Evolutionary conservation across 2,113 vertebrate genomes (phyloP).

Genomic region (Poeciliopsis retropinna): DNA sequence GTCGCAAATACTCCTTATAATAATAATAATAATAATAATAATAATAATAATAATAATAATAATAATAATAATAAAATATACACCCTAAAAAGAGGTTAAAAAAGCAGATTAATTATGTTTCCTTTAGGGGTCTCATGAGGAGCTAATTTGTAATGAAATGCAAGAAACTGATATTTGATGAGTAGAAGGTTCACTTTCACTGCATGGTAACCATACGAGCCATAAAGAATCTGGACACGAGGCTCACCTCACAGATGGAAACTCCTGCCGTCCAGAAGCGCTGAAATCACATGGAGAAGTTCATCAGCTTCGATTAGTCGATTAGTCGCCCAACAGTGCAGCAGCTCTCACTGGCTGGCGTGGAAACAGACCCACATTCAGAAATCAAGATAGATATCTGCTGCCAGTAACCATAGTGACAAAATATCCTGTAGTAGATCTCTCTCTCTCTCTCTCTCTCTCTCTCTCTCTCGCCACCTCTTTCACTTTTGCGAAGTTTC

Average conservation of each 20-base stretch:
- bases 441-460: not conserved
- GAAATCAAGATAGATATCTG: slow-evolving; percentile 55
- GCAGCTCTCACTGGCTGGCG: not conserved
- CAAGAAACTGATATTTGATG: not conserved
- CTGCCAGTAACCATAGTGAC: slow-evolving; percentile 73
- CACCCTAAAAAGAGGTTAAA: not conserved
- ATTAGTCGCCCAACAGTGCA: not conserved
- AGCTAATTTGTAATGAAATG: not conserved
- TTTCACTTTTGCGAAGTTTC: slow-evolving; percentile 7
- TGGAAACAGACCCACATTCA: slow-evolving; percentile 48
- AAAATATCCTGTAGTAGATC: slow-evolving; percentile 76
- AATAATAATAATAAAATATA: not conserved
- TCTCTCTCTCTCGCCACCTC: not conserved
- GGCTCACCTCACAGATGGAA: slow-evolving; percentile 50
- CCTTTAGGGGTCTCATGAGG: not conserved
- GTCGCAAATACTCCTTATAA: not conserved
- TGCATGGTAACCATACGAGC: not conserved
- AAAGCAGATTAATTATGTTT: not conserved
- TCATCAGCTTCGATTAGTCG: not conserved
- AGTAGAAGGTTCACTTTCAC: not conserved
- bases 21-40: too few relatives aligned
- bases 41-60: too few relatives aligned
- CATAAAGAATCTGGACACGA: not conserved
- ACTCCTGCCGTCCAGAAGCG: not conserved
- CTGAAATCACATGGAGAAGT: slow-evolving; percentile 15